Conservation (phyloP, 2,888 invertebrate genomes). For the Onthophagus sagittarius region DNA sequence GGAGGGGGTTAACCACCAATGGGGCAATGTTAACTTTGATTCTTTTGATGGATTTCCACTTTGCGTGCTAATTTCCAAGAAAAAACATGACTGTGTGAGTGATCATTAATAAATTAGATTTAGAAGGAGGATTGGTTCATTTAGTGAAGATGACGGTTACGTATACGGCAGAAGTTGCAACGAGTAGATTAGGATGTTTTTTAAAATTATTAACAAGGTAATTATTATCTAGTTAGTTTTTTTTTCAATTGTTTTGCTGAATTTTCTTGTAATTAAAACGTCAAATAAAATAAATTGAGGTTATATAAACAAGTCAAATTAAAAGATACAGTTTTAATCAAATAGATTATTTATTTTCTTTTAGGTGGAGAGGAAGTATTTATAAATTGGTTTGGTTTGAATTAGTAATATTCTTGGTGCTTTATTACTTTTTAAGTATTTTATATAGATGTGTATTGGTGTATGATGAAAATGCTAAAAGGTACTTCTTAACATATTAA, state of each 20-base stretch:
- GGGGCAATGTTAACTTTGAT: not conserved
- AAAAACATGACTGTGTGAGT: not conserved
- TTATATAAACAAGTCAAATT: not conserved
- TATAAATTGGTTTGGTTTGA: slow-evolving; percentile 94
- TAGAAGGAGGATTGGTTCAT: not conserved
- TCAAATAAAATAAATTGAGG: not conserved
- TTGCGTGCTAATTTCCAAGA: not conserved
- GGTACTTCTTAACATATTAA: slow-evolving; percentile 51
- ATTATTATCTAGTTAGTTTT: slow-evolving; percentile 32
- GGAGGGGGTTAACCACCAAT: too few species aligned
- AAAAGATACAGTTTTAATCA: too few species aligned
- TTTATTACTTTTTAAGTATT: slow-evolving; percentile 76
- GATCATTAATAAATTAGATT: not conserved
- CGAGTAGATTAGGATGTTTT: slow-evolving; percentile 83
- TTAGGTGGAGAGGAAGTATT: slow-evolving; percentile 91
- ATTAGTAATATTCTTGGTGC: slow-evolving; percentile 69
- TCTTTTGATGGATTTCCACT: not conserved
- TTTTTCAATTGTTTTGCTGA: too few species aligned
- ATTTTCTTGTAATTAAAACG: too few species aligned
- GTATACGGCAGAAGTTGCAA: slow-evolving; percentile 82
- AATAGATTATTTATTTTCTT: slow-evolving; percentile 40
- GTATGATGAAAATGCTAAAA: slow-evolving; percentile 59
- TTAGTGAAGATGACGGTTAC: slow-evolving; percentile 69
- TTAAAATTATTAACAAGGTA: slow-evolving; percentile 79
- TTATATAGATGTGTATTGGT: slow-evolving; percentile 67